Base-by-base conservation (phyloP, 2,888 invertebrate genomes). In the Stictocephala bisonia region DNA sequence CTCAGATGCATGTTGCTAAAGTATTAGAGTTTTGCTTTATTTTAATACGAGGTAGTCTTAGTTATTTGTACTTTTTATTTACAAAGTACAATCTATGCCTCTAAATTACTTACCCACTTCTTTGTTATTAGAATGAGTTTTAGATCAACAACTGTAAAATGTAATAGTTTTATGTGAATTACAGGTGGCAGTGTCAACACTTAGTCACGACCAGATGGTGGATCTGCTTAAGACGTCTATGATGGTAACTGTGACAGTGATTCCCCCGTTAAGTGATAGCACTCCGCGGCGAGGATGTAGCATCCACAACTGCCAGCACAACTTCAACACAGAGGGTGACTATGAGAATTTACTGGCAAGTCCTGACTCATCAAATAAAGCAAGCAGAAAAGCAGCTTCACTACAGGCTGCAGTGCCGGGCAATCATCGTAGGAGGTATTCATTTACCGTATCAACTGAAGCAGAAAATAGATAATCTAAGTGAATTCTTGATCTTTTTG, bases 191-290 rank as follows among this genome's bases (percentile, higher is more conserved):
- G 94, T 96, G 27, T 92, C 94, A 3, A 96, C 96, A 0, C 85
- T 97, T 76, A 92, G 91, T 31, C 95, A 96, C 84, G 95, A 96
- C 82, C 94, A 95, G 84, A 95, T 97, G 90, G 94, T 96, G 31
- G 96, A 96, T 84, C 86, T 96, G 78, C 86, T 97, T 74, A 93
- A 96, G 85, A 96, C 95, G 0, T 95, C 95, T 3, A 90, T 91
- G 76, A 91, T 93, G 53, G 95, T 97, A 67, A 93, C 93, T 48
- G 92, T 96, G 35, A 90, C 92, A 73, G 91, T 93, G 73, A 91
- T 94, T 80, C 92, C 92, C 40, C 93, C 95, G 0, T 84, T 89
- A 69, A 84, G 86, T 22, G 92, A 93, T 81, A 90, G 91, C 50
- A 86, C 87, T 50, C 90, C 92, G 1, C 85, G 93, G 78, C 88